Evolutionary conservation across 1,140 invertebrate species (phyloP), one percentile per base, ranked within the genome.

Genomic region (Dryas iulia): DNA sequence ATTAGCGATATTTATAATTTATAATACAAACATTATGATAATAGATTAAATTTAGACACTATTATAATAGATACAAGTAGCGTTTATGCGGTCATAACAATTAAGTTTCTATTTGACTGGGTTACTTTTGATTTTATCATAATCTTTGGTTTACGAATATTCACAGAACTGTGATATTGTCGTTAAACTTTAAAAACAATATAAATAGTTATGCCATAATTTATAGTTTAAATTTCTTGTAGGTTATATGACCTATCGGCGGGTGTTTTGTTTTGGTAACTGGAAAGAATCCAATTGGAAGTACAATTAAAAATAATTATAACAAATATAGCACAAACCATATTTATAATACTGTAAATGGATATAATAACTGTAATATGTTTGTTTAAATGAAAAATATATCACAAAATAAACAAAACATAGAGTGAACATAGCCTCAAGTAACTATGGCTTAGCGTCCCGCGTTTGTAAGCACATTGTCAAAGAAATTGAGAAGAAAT

Each of bases 361-460:
- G 14, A 59, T 26, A 52, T 2, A 28, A 30, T 54, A n/a, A 24
- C 23, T 25, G 21, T 25, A 25, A 54, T 23, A 54, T 25, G 25
- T 24, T 24, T 25, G 58, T 54, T 47, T 59, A 1, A 47, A 52
- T 63, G 11, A n/a, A 12, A 67, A 58, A 60, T 65, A 74, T 70
- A 67, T 56, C 54, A 70, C 28, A 79, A 77, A 79, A 69, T 78
- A 81, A 82, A 64, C 76, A 76, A 71, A 67, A 58, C 73, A 74
- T 71, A 33, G 65, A 69, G 68, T 79, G 84, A 86, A 89, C 78
- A 78, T 87, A 87, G 84, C 79, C 78, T 77, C 84, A 73, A 68
- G 65, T 78, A 73, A 66, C 60, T 69, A 65, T 59, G 25, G 56
- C 74, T 63, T 23, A 71, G 79, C 82, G 81, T 89, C 79, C 67